phyloP scores from a whole-genome alignment of 1,140 invertebrate genomes.

The Laodelphax striatellus region DNA sequence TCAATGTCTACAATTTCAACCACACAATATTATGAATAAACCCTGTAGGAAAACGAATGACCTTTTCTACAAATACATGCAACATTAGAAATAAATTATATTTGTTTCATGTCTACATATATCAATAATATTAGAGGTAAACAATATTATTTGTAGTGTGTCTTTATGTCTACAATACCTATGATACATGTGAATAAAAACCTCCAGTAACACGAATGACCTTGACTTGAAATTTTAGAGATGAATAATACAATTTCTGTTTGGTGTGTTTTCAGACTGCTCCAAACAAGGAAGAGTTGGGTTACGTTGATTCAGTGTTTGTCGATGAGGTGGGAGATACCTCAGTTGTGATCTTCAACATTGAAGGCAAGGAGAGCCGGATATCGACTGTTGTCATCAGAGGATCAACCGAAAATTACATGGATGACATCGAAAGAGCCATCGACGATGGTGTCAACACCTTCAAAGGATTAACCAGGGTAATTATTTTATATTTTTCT shows the following conservation, averaged over 20 bases:
- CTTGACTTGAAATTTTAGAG: too few species aligned
- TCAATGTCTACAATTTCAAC: too few species aligned
- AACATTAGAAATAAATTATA: too few species aligned
- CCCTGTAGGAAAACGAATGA: too few species aligned
- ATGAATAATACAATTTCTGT: too few species aligned
- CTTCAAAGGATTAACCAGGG: slow-evolving; percentile 74
- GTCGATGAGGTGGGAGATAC: slow-evolving; percentile 97
- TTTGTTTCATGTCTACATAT: too few species aligned
- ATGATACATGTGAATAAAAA: too few species aligned
- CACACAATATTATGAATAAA: too few species aligned
- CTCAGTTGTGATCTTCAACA: slow-evolving; percentile 79
- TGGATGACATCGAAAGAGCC: slow-evolving; percentile 98
- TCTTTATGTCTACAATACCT: neutral
- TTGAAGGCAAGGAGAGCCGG: slow-evolving; percentile 66
- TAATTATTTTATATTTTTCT: slow-evolving; percentile 13
- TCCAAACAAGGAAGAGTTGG: slow-evolving; percentile 83
- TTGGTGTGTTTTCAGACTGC: slow-evolving; percentile 41
- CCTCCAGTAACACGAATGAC: too few species aligned
- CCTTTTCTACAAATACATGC: too few species aligned
- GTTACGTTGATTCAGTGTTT: slow-evolving; percentile 81
- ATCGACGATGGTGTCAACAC: slow-evolving; percentile 99
- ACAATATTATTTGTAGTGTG: too few species aligned
- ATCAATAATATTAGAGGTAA: too few species aligned
- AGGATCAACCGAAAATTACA: slow-evolving; percentile 94
- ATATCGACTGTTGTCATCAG: slow-evolving; percentile 90